Evolutionary conservation across 2,888 invertebrate genomes (phyloP), one percentile per base, ranked within the genome.

Genomic region (Hyppa rectilinea): DNA sequence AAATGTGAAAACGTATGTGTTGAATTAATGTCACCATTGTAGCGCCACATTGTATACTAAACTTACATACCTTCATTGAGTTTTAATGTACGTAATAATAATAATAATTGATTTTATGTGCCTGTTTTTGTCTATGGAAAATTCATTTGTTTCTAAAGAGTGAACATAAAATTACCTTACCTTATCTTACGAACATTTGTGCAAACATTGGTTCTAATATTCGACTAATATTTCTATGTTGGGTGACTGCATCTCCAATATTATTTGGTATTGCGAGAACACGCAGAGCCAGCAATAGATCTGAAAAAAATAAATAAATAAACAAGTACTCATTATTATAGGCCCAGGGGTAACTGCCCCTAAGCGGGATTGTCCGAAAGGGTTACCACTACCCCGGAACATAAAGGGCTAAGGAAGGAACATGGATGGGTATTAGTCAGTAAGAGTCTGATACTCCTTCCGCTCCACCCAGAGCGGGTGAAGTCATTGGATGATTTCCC

Each of bases 271-370:
- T 87, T 98, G 98, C 0, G 98, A 98, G 83, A 97, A 97, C 0
- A 99, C 98, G 75, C 98, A 98, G 34, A 98, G 91, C 97, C 98
- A 98, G 89, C 98, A 98, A 89, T 99, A 98, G 31, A 98, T 96
- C 98, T 98, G 95, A 75, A 97, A 97, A n/a, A 12, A 26, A 31
- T 26, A 45, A 58, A 29, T 58, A 0, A 45, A 31, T 17, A 17
- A n/a, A 29, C 17, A 14, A 6, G 2, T 14, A 6, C 23, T n/a
- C n/a, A n/a, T n/a, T n/a, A n/a, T n/a, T n/a, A n/a, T n/a, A n/a
- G n/a, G n/a, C n/a, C n/a, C n/a, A n/a, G n/a, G n/a, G n/a, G n/a
- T n/a, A n/a, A n/a, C n/a, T n/a, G n/a, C n/a, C n/a, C n/a, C n/a
- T n/a, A n/a, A n/a, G n/a, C n/a, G n/a, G n/a, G n/a, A n/a, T n/a